These are phyloP conservation scores for Philotrypesis tridentata DNA, from an alignment of 1,140 invertebrate genomes.

Conservation along the genomic window DNA sequence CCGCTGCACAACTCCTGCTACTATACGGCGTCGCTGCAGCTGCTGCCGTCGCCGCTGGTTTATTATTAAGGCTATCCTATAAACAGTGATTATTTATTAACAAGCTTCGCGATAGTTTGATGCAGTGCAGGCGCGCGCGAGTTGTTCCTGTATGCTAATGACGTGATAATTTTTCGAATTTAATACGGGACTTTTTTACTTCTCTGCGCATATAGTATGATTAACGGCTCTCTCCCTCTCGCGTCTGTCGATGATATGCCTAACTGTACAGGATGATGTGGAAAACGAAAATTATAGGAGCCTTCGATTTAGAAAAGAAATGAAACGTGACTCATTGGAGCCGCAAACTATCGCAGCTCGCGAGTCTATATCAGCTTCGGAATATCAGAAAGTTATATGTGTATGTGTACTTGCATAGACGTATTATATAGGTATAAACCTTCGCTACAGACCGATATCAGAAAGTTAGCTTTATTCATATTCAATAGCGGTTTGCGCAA, in stretches of 20 bases:
- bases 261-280: neutral
- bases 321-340: conserved; percentile 26
- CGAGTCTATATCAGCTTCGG: neutral
- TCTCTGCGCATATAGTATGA: neutral
- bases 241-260: neutral
- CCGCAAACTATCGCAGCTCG: neutral
- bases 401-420: too few relatives aligned
- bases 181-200: neutral
- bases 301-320: neutral
- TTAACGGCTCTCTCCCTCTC: neutral
- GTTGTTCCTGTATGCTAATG: conserved; percentile 19
- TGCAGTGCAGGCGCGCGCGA: neutral
- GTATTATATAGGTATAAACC: too few relatives aligned
- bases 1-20: neutral
- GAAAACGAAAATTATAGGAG: neutral
- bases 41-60: neutral
- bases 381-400: conserved; percentile 8
- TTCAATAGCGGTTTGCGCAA: neutral
- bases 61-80: conserved; percentile 29
- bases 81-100: conserved; percentile 42
- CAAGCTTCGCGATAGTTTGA: neutral
- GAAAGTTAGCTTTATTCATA: neutral
- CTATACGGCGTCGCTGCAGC: neutral
- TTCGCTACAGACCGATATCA: neutral
- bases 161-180: conserved; percentile 23